Evolutionary conservation across 2,888 invertebrate genomes (phyloP).

Genomic region (Glyphotaelius pellucidus): DNA sequence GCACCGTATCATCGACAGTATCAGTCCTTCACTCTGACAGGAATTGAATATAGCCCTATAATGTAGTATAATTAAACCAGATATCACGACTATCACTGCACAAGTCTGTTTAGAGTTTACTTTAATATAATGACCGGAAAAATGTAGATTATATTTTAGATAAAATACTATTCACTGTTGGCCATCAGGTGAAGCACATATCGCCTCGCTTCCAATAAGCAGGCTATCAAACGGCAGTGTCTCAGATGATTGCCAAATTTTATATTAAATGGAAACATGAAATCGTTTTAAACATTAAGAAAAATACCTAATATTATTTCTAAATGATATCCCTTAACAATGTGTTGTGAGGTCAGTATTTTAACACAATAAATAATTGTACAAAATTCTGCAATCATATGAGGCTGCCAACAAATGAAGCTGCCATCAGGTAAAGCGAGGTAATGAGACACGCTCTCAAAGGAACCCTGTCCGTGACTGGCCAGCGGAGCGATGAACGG

Average conservation of each 20-base stretch:
- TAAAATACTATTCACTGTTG: constrained; percentile 15
- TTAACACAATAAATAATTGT: background rate
- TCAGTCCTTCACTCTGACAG: constrained; percentile 48
- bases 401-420: background rate
- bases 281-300: background rate
- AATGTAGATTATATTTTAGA: constrained; percentile 19
- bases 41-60: constrained; percentile 29
- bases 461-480: background rate
- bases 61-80: background rate
- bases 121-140: constrained; percentile 38
- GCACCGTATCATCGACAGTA: constrained; percentile 52
- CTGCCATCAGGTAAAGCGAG: background rate
- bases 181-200: background rate
- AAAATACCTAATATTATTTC: background rate
- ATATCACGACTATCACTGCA: background rate
- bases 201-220: background rate
- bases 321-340: background rate
- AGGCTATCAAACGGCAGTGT: background rate
- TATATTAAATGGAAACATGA: background rate
- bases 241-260: background rate
- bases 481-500: constrained; percentile 12
- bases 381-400: background rate
- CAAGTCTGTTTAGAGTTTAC: background rate
- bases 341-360: background rate
- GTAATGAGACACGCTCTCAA: background rate